Conservation (phyloP, 2,888 invertebrate species). For the Athetis lepigone region DNA sequence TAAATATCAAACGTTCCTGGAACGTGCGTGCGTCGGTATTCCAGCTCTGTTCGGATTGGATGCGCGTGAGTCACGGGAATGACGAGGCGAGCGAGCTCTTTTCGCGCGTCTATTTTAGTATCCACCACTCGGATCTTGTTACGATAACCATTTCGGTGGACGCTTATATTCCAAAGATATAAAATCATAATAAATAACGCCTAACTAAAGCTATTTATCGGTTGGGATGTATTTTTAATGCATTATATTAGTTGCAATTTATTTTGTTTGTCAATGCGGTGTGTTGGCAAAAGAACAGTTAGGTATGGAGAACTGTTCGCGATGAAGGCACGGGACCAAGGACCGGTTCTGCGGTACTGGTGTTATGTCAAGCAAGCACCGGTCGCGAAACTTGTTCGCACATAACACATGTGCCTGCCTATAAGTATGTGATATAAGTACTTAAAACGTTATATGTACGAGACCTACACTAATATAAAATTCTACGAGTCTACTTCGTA, state of each 20-base stretch:
- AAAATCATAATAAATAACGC: slow-evolving; percentile 36
- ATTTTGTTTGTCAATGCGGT: slow-evolving; percentile 15
- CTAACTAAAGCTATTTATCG: neutral
- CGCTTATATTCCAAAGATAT: slow-evolving; percentile 53
- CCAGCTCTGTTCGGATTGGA: slow-evolving; percentile 64
- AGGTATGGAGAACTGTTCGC: slow-evolving; percentile 38
- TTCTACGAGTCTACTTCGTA: neutral
- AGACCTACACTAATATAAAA: neutral
- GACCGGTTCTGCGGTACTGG: slow-evolving; percentile 52
- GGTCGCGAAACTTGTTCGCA: slow-evolving; percentile 34
- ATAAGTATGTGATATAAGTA: neutral
- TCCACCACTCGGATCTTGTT: slow-evolving; percentile 82
- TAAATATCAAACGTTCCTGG: slow-evolving; percentile 64
- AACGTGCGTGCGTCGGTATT: slow-evolving; percentile 60
- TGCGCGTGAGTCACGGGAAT: slow-evolving; percentile 68
- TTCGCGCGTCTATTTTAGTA: slow-evolving; percentile 76
- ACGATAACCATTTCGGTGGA: slow-evolving; percentile 82
- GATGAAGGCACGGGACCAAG: slow-evolving; percentile 44
- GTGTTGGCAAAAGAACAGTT: slow-evolving; percentile 51
- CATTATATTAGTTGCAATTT: neutral
- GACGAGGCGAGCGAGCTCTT: slow-evolving; percentile 69
- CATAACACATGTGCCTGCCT: slow-evolving; percentile 4
- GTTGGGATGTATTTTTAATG: too few relatives aligned
- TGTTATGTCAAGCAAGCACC: slow-evolving; percentile 43
- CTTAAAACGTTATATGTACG: neutral